Base-by-base conservation (phyloP, 2,797 vertebrate species). In the Periparus ater region DNA sequence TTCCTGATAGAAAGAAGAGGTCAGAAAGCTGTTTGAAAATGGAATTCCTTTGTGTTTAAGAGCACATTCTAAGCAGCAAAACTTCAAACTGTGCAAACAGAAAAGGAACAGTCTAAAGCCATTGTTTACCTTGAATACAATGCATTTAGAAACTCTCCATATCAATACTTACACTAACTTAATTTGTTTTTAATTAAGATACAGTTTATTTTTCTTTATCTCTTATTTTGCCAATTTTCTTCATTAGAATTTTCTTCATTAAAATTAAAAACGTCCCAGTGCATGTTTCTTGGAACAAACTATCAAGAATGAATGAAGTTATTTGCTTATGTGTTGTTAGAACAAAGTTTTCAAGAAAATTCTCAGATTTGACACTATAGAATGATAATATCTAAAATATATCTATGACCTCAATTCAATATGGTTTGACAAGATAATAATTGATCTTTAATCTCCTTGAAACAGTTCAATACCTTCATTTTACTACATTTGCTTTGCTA, bases 401-500 rank as follows among this genome's bases (percentile, higher is more conserved):
- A 53, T 15, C n/a, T 48, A 11, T 70, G 48, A 65, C 58, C 47
- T 91, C 82, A 60, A 27, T 54, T 95, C 68, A 68, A 17, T 22
- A 53, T 73, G 32, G 30, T n/a, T 93, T 79, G 78, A 85, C 26
- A 70, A 93, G 75, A 65, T 60, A 93, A 34, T 73, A 34, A 73
- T 86, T 58, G 20, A 29, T 85, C n/a, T 85, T 78, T 53, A 79
- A 87, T 85, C n/a, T 63, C 61, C 73, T 91, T 21, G 60, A 89
- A 76, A 73, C 18, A 88, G n/a, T 86, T 90, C 36, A 61, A 20
- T 68, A 60, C 48, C 17, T 40, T 82, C 21, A 55, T 88, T 83
- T 55, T 87, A 63, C 13, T 88, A 65, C 86, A 92, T 91, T 86
- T 94, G 14, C 75, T 89, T 94, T 92, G 44, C 9, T 72, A 54